These are phyloP conservation scores for Peromyscus polionotus DNA, from an alignment of 2,113 vertebrate genomes.

Conservation along the genomic window DNA sequence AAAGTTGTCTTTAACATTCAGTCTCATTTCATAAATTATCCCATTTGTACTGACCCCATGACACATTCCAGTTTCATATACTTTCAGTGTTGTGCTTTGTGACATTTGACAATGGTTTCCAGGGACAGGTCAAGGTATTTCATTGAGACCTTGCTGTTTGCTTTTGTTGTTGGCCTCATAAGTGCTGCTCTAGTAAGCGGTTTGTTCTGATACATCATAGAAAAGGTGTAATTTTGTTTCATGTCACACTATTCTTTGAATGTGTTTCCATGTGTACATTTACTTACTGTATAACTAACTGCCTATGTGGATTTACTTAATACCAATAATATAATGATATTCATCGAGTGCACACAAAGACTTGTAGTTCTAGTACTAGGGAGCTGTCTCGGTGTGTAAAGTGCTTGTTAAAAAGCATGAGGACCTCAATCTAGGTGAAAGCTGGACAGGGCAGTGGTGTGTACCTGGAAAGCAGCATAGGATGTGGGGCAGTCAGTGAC, in stretches of 20 bases:
- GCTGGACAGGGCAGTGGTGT: too few relatives aligned
- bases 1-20: neutral
- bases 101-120: neutral
- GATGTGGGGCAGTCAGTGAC: too few relatives aligned
- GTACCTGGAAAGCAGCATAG: neutral
- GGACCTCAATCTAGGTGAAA: neutral
- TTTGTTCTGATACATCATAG: neutral
- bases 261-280: neutral
- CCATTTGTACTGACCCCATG: neutral
- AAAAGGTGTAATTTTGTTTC: neutral
- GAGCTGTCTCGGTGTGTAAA: too few relatives aligned
- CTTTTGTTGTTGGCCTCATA: neutral
- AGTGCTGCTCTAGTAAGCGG: neutral
- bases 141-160: neutral
- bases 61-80: neutral
- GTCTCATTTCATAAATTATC: slow-evolving; percentile 5
- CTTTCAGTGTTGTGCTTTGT: slow-evolving; percentile 40
- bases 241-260: neutral
- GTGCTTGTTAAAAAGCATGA: neutral
- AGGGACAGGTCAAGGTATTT: slow-evolving; percentile 3
- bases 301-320: neutral
- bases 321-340: neutral
- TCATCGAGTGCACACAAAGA: neutral
- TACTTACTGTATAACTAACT: neutral
- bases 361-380: neutral